Evolutionary conservation across 2,888 invertebrate genomes (phyloP), one percentile per base, ranked within the genome.

Genomic region (Antitype chi): DNA sequence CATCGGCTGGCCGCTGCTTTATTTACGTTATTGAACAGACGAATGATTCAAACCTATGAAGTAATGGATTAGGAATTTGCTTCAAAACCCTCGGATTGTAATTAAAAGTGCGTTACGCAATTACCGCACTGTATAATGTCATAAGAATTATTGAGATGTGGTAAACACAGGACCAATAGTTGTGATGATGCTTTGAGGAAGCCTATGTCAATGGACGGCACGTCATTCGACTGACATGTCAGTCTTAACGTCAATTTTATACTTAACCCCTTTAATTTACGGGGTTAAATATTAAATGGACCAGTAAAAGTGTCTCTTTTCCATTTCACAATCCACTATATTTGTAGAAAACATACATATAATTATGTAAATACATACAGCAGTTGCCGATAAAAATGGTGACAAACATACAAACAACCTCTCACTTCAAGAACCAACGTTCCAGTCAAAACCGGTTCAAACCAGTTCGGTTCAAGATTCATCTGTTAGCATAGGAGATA

Each of bases 351-450:
- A n/a, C n/a, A 20, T 53, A 38, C n/a, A 20, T 47, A 25, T 28
- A 8, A 53, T 49, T 69, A 72, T 38, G 55, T 28, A 69, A 68
- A 52, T 20, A n/a, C 28, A 63, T 2, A 25, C 25, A 69, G 63
- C 52, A 81, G 28, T 83, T 78, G 2, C 38, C 25, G 49, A 73
- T 52, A 67, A 70, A 83, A 73, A 84, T 70, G 57, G 66, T 83
- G 66, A 83, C 49, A 72, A 25, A 73, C 52, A 32, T 17, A 67
- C 57, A 13, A 28, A 78, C 79, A 53, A 62, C 73, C 84, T 83
- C 84, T 84, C 70, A 78, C 83, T 69, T 55, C n/a, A 3, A 57
- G 32, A n/a, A 55, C 15, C 62, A 32, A 7, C 57, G 57, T 59
- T 52, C 63, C 63, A 43, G n/a, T 55, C 17, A 5, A 43, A 78